Evolutionary conservation across 2,888 invertebrate genomes (phyloP).

Genomic region (Epinotia nisella): DNA sequence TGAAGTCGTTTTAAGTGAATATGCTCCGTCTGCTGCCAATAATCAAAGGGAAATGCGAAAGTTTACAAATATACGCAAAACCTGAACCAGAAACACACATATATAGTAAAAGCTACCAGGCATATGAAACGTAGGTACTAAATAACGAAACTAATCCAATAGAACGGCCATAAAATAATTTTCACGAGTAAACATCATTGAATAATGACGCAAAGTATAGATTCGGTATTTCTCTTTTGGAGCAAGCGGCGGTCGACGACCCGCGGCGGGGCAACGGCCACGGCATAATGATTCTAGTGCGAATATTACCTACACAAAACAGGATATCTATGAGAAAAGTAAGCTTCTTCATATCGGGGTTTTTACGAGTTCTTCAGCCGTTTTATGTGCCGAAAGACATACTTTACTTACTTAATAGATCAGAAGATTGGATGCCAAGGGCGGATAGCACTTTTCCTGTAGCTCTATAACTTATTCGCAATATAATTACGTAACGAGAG

Average conservation of each 20-base stretch:
- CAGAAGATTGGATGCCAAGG: slow-evolving; percentile 1
- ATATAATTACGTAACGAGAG: background rate
- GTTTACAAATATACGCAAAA: background rate
- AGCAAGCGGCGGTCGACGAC: slow-evolving; percentile 63
- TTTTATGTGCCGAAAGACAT: slow-evolving; percentile 1
- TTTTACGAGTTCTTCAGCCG: slow-evolving; percentile 1
- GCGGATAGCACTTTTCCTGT: background rate
- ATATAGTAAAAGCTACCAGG: background rate
- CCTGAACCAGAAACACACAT: background rate
- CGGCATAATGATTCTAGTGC: slow-evolving; percentile 59
- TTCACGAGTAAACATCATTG: slow-evolving; percentile 34
- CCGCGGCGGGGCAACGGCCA: slow-evolving; percentile 50
- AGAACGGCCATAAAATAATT: slow-evolving; percentile 30
- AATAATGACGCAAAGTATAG: slow-evolving; percentile 42
- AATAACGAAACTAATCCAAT: slow-evolving; percentile 29
- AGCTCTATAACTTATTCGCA: background rate
- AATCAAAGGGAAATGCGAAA: background rate
- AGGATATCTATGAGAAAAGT: slow-evolving; percentile 34
- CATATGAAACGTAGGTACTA: background rate
- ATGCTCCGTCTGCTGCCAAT: no score
- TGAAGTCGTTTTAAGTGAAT: no score
- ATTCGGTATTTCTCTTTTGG: slow-evolving; percentile 51
- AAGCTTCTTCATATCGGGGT: background rate
- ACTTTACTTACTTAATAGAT: background rate
- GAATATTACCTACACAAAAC: slow-evolving; percentile 52